Conservation (phyloP, 2,797 vertebrate species). For the Pelochelys cantorii region DNA sequence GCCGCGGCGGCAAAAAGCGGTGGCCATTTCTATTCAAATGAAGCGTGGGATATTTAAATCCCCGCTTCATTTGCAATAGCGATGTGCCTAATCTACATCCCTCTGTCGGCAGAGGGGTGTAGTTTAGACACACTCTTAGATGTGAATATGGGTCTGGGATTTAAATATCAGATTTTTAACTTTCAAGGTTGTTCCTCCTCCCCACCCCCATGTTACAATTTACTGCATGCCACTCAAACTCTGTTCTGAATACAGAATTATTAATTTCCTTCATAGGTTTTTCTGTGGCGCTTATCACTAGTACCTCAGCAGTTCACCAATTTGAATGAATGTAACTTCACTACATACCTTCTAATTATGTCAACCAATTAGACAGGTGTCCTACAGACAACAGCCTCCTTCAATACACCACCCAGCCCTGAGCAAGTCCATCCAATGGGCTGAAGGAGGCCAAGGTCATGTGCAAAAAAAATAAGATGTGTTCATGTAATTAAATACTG, state of each 20-base stretch:
- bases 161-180: no score
- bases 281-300: background rate
- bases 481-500: background rate
- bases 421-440: background rate
- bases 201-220: background rate
- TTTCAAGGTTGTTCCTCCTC: background rate
- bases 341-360: background rate
- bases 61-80: no score
- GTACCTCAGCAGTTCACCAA: background rate
- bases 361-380: background rate
- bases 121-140: background rate
- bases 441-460: background rate
- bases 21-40: no score
- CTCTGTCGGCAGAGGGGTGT: no score
- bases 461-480: background rate
- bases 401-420: background rate
- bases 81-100: no score
- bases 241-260: background rate
- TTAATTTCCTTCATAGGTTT: background rate
- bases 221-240: background rate
- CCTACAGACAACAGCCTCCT: background rate
- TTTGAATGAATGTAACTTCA: background rate
- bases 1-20: no score
- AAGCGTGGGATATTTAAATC: no score
- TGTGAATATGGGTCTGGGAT: background rate